Evolutionary conservation across 2,888 invertebrate genomes (phyloP).

Genomic region (Dicycla oo): DNA sequence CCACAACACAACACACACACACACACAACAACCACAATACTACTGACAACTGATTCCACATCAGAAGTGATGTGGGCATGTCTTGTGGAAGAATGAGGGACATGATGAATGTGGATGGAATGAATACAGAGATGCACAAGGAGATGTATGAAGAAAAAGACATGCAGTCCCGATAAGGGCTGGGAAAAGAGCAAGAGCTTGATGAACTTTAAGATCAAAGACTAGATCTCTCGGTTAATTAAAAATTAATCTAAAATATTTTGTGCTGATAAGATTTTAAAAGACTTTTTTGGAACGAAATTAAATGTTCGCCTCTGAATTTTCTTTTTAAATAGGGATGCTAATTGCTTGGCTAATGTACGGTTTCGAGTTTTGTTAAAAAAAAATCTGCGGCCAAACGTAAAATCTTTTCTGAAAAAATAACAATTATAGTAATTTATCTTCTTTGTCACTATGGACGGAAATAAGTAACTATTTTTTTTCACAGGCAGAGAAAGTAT

Average conservation of each 20-base stretch:
- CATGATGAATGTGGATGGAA: no score
- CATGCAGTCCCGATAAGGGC: no score
- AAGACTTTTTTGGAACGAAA: not conserved
- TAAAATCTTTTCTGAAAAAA: not conserved
- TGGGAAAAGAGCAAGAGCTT: not conserved
- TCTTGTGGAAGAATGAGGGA: not conserved
- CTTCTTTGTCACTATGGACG: not conserved
- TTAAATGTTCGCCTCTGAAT: constrained; percentile 8
- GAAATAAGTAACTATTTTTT: constrained; percentile 9
- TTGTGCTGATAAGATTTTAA: not conserved
- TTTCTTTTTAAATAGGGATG: not conserved
- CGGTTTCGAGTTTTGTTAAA: not conserved
- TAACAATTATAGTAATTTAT: not conserved
- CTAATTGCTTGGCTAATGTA: constrained; percentile 5
- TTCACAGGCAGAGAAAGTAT: constrained; percentile 73
- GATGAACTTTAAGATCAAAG: constrained; percentile 3
- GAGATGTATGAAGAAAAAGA: no score
- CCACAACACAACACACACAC: no score
- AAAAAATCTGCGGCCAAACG: not conserved
- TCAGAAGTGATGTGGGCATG: no score
- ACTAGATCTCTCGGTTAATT: constrained; percentile 35
- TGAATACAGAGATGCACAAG: no score
- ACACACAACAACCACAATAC: no score
- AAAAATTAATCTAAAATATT: constrained; percentile 42
- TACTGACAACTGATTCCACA: no score